A percentile compares a stretch with the other conserved stretches of the same genome.
These are phyloP conservation scores for Umimayanthus kanabou DNA, from an alignment of 92 coral and sea anemone species.

Conservation along the genomic window DNA sequence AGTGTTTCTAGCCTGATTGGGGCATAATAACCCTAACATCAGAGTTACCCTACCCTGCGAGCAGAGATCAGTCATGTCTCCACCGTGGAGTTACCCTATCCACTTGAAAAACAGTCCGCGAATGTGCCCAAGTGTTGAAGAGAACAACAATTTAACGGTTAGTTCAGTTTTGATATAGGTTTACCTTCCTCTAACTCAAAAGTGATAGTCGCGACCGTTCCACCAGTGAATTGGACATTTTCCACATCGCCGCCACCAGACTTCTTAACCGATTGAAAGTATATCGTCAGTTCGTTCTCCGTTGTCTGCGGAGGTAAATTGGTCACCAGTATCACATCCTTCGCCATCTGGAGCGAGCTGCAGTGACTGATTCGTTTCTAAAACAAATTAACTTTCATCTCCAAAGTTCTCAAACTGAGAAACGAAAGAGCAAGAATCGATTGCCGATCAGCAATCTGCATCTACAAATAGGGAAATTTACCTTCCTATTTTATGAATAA, in stretches of 20 bases:
- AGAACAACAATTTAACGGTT: no score
- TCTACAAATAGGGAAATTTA: background rate
- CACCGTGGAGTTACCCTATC: no score
- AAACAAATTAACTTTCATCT: background rate
- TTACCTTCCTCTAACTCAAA: slow-evolving; percentile 13
- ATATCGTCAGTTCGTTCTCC: slow-evolving; percentile 23
- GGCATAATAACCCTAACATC: no score
- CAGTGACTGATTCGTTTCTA: no score
- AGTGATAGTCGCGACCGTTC: background rate
- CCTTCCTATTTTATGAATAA: background rate
- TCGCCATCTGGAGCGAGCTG: background rate
- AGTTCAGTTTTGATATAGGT: background rate
- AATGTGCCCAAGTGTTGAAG: no score
- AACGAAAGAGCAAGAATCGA: background rate
- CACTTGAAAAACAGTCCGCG: no score
- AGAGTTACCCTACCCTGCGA: no score
- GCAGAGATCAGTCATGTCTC: no score
- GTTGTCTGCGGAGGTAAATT: slow-evolving; percentile 22
- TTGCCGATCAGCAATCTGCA: no score
- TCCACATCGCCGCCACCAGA: slow-evolving; percentile 59
- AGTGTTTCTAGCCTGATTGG: no score
- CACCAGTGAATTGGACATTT: background rate
- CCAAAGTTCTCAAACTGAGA: background rate
- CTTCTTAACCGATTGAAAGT: slow-evolving; percentile 38
- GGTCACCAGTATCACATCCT: slow-evolving; percentile 31